Percentiles rank a stretch among this genome's conserved stretches.
Conservation (phyloP, 2,888 invertebrate species). For the Nebria brevicollis region DNA sequence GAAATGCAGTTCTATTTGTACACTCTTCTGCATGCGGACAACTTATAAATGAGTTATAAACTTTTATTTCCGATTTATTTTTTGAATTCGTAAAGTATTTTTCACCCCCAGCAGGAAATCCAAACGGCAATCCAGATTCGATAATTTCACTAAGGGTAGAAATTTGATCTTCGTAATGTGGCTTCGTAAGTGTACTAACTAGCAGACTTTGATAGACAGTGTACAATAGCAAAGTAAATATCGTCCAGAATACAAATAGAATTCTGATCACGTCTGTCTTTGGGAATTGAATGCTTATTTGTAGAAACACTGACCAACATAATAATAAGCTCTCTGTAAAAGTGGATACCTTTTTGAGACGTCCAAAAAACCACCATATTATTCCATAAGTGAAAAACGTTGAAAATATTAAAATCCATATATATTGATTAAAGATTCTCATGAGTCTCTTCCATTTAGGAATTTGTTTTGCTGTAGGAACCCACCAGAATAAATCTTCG, state of each 20-base stretch:
- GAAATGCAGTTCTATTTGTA: slow-evolving; percentile 49
- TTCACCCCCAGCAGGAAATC: background rate
- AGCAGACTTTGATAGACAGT: slow-evolving; percentile 34
- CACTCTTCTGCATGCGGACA: slow-evolving; percentile 29
- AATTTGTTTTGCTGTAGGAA: slow-evolving; percentile 19
- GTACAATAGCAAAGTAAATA: slow-evolving; percentile 27
- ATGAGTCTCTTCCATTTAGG: slow-evolving; percentile 27
- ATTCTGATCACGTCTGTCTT: background rate
- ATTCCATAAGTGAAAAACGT: slow-evolving; percentile 12
- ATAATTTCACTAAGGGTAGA: slow-evolving; percentile 28
- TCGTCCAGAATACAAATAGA: slow-evolving; percentile 25
- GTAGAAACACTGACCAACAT: slow-evolving; percentile 18
- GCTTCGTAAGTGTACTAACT: slow-evolving; percentile 37
- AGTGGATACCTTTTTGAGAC: slow-evolving; percentile 5
- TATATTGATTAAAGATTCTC: slow-evolving; percentile 7
- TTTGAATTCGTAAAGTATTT: no score
- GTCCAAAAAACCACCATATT: slow-evolving; percentile 26
- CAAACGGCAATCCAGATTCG: slow-evolving; percentile 22
- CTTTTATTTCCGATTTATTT: background rate
- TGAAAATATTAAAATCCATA: slow-evolving; percentile 24
- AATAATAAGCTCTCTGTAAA: background rate
- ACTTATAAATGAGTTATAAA: slow-evolving; percentile 19
- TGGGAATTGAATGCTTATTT: slow-evolving; percentile 17
- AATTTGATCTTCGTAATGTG: slow-evolving; percentile 41
- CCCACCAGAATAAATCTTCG: slow-evolving; percentile 28